phyloP scores from a whole-genome alignment of 2,113 vertebrate genomes.

The Stercorarius parasiticus region DNA sequence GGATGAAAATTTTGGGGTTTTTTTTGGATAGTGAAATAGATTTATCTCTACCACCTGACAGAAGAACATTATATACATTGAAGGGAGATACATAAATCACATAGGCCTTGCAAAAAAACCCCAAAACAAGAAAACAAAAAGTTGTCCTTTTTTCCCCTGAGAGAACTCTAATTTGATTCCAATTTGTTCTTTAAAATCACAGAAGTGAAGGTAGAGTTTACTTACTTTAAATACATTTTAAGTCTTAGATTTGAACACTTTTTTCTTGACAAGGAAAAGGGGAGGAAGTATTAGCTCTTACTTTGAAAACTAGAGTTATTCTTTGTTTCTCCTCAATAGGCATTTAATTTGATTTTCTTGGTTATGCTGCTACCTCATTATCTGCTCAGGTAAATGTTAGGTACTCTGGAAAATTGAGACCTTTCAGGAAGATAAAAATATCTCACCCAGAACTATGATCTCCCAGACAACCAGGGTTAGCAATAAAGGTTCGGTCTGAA shows the following conservation, averaged over 20 bases:
- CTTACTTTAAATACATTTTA: background rate
- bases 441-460: background rate
- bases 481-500: background rate
- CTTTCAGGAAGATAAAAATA: background rate
- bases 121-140: no score
- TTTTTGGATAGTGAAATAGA: background rate
- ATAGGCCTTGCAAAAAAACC: background rate
- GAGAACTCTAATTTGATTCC: background rate
- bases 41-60: background rate
- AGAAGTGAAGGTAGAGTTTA: background rate
- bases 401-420: background rate
- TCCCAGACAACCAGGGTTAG: background rate
- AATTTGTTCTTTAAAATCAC: background rate
- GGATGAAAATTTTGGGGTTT: background rate
- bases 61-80: background rate
- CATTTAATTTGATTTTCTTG: background rate
- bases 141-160: background rate
- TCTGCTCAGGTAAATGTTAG: background rate
- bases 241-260: background rate
- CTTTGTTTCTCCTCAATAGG: background rate
- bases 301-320: background rate
- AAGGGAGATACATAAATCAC: background rate
- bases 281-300: background rate
- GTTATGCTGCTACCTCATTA: background rate
- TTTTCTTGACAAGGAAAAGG: background rate